Evolutionary conservation across 2,113 vertebrate species (phyloP), one percentile per base, ranked within the genome.

Genomic region (Anthoscopus minutus): DNA sequence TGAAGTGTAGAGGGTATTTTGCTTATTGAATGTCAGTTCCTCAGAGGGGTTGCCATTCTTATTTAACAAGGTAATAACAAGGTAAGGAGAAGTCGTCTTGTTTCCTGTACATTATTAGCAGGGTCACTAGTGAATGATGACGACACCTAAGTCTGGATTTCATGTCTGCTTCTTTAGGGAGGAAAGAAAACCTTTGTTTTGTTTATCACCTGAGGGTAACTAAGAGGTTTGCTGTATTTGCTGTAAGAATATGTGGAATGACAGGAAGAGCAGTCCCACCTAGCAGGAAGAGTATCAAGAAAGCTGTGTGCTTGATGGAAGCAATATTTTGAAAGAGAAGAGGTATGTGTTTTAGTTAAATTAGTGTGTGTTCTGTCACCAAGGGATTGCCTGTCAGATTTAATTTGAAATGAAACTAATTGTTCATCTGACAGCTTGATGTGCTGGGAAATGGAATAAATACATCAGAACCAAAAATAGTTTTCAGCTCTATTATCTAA

Each of bases 341-440:
- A 33, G 8, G 31, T 71, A 53, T 64, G 78, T 83, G 78, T 74
- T 88, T 95, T 87, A 64, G 84, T 96, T 82, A 40, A 96, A 97
- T 97, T 97, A 97, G 96, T 97, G 96, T 87, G 42, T 95, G 97
- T 97, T 96, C 91, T 93, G 88, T 97, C 95, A 95, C 97, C 97
- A 69, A 93, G 98, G 94, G 97, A 97, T 85, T 91, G 96, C 96
- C 95, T 98, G 98, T 98, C 98, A 95, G 67, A 93, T 96, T 96
- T 96, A 96, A 96, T 98, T 97, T 97, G 93, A 91, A 81, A 87
- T 83, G 70, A 96, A 94, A 93, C 94, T 92, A 94, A 96, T 85
- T 93, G 95, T 93, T 94, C 57, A 48, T 64, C 45, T 96, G 96
- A 95, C 96, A 96, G 60, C 67, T 93, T 87, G 94, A 89, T 91